phyloP scores from a whole-genome alignment of 2,113 vertebrate genomes.

The Osmerus mordax region DNA sequence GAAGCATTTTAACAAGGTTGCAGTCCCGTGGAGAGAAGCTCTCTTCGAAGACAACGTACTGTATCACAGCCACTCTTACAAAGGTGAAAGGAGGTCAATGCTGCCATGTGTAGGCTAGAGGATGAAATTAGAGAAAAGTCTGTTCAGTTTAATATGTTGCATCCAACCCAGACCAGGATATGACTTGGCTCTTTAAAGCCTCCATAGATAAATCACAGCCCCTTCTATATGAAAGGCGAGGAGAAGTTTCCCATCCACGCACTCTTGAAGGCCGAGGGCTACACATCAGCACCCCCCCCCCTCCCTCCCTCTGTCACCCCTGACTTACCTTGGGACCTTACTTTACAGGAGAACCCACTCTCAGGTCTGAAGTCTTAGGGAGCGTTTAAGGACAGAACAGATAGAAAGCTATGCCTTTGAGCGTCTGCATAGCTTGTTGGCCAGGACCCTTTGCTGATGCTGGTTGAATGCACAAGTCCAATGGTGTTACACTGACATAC shows the following conservation, averaged over 20 bases:
- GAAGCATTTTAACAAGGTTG: not conserved
- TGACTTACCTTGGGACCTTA: too few species aligned
- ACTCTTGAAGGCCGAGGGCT: not conserved
- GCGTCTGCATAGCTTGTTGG: conserved; percentile 1
- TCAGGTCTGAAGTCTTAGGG: not conserved
- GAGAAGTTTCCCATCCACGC: not conserved
- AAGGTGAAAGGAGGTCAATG: too few species aligned
- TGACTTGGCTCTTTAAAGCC: not conserved
- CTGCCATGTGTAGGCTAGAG: too few species aligned
- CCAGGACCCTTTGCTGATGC: conserved; percentile 15
- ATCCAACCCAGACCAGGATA: not conserved
- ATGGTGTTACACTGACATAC: conserved; percentile 28
- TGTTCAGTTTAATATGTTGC: too few species aligned
- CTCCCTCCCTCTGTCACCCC: not conserved
- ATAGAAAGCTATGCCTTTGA: not conserved
- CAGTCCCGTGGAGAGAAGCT: not conserved
- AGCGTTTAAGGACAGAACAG: not conserved
- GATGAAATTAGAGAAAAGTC: too few species aligned
- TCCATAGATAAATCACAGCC: not conserved
- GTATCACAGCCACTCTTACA: too few species aligned
- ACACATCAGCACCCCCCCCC: not conserved
- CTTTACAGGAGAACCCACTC: too few species aligned
- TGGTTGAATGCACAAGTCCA: conserved; percentile 28
- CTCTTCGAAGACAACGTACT: not conserved
- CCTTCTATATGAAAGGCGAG: not conserved